Percentiles rank a stretch among this genome's conserved stretches.
Evolutionary conservation across 1,140 invertebrate species (phyloP).

Genomic region (Drosophila parabipectinata): DNA sequence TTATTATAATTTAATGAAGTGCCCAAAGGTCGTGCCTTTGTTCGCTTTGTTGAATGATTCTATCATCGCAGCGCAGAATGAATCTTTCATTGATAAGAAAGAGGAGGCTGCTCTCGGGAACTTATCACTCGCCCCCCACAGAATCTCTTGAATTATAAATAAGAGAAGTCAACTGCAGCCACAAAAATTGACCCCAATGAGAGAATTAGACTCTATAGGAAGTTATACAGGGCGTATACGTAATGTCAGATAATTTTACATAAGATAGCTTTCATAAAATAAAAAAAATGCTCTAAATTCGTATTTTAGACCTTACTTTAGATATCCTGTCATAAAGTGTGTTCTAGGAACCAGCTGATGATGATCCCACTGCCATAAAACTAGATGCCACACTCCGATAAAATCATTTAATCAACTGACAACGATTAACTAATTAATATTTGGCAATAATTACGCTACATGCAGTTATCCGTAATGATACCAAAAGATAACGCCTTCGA

Average conservation of each 20-base stretch:
- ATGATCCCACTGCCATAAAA: neutral
- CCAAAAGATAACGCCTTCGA: constrained; percentile 7
- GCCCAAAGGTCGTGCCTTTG: constrained; percentile 36
- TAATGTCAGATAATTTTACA: neutral
- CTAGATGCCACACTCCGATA: neutral
- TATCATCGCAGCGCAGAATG: neutral
- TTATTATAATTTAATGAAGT: constrained; percentile 20
- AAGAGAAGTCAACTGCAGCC: constrained; percentile 2
- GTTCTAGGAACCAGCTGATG: neutral
- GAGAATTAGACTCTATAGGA: neutral
- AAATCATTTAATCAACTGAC: constrained; percentile 7
- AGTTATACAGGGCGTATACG: neutral
- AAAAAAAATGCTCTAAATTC: no score
- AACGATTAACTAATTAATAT: constrained; percentile 34
- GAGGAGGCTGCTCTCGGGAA: neutral
- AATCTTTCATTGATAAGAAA: constrained; percentile 30
- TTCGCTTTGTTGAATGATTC: constrained; percentile 1
- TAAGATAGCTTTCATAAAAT: neutral
- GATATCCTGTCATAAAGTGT: neutral
- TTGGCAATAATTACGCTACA: constrained; percentile 16
- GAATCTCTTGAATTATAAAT: constrained; percentile 13
- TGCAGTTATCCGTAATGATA: constrained; percentile 11
- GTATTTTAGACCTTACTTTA: no score
- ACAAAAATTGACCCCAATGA: constrained; percentile 36
- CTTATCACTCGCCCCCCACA: constrained; percentile 1